Evolutionary conservation across 1,140 invertebrate species (phyloP), one percentile per base, ranked within the genome.

Genomic region (Drosophila trapezifrons): DNA sequence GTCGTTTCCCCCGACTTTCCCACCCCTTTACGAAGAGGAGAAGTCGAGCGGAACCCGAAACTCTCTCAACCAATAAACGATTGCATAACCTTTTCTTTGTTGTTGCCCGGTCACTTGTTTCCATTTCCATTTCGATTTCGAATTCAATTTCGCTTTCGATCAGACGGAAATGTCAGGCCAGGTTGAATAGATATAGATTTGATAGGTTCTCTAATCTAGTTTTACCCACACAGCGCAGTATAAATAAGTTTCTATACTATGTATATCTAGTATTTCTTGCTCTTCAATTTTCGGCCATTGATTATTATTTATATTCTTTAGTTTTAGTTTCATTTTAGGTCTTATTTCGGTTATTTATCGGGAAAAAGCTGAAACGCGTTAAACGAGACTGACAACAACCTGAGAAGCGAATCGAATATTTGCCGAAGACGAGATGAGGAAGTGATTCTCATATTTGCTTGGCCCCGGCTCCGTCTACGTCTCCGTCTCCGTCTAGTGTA

Each of bases 401-500:
- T 25, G 40, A 62, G 47, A n/a, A n/a, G n/a, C n/a, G n/a, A n/a
- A n/a, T n/a, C n/a, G n/a, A n/a, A n/a, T n/a, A 72, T 72, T 76
- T 76, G 73, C 73, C 60, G 6, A 76, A 76, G 29, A 76, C 75
- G 29, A 76, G 29, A 76, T 76, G 72, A 76, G 52, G 72, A 76
- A 76, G 72, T 76, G 17, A 49, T 75, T 75, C 37, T 66, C 38
- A 47, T 56, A 47, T 64, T 56, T 71, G 65, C 43, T 64, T 18
- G 27, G 51, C 35, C n/a, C n/a, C n/a, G n/a, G n/a, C n/a, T n/a
- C n/a, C n/a, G n/a, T n/a, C n/a, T n/a, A n/a, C n/a, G n/a, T n/a
- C n/a, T n/a, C n/a, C n/a, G n/a, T n/a, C n/a, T 43, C 37, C 37
- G 55, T 37, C 49, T 63, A 29, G 54, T 22, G 54, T 59, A 49